Base-by-base conservation (phyloP, 2,797 vertebrate genomes). In the Eutrigla gurnardus region DNA sequence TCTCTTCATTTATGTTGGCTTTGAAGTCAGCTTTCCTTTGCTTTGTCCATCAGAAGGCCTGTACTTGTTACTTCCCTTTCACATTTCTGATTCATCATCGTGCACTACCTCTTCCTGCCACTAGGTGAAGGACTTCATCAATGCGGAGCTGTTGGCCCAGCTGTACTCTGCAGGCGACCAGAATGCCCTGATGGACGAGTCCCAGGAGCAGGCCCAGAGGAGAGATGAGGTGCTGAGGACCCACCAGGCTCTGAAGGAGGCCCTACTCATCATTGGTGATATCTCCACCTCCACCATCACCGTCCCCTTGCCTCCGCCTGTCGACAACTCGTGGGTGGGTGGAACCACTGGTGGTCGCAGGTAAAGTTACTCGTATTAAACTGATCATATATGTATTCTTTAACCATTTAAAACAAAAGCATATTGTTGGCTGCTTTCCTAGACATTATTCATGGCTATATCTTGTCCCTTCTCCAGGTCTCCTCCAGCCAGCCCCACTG, bases 81-180 rank as follows among this genome's bases (percentile, higher is more conserved):
- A 40, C 33, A 4, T 1, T 46, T 32, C 3, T 70, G 15, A 57
- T 39, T 46, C 4, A 7, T 74, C 10, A 17, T 32, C 14, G 55
- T 61, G 42, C 53, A 18, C 37, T 50, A 14, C 71, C 68, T 66
- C 33, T 60, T 45, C 9, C 17, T 57, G 2, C 79, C 72, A 70
- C 71, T 46, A 99, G 97, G 97, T 98, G 45, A 99, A 98, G 83
- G 96, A 98, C 47, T 99, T 99, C 83, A 99, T 99, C 83, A 98
- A 98, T 0, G 96, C 97, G 0, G 98, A 99, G 92, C 96, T 99
- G 62, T 89, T 99, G 86, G 98, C 98, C 54, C 96, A 97, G 90
- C 80, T 99, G 45, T 98, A 98, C 78, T 99, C 97, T 4, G 95
- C 97, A 0, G 96, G 96, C 37, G 98, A 99, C 90, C 97, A 99